These are phyloP conservation scores for Agelastica alni DNA, from an alignment of 2,888 invertebrate species.

Conservation along the genomic window DNA sequence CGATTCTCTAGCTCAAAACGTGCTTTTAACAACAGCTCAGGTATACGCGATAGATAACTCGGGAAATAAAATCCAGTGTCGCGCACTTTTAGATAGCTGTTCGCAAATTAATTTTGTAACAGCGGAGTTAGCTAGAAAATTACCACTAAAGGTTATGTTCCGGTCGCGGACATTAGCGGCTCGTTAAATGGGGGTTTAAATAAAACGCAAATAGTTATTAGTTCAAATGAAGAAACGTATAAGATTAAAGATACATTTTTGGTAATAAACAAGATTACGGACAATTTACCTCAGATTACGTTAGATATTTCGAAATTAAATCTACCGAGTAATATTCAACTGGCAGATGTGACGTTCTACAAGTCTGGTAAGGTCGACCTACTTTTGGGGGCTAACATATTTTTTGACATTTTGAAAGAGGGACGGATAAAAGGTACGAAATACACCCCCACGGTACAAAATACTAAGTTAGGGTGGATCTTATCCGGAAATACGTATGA, in stretches of 20 bases:
- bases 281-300: neutral
- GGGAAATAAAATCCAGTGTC: neutral
- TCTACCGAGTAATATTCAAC: neutral
- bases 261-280: neutral
- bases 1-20: too few relatives aligned
- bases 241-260: neutral
- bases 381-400: neutral
- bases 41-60: neutral
- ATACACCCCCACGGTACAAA: neutral
- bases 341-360: neutral
- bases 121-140: neutral
- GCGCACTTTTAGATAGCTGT: too few relatives aligned
- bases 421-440: neutral
- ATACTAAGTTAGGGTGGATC: conserved; percentile 1
- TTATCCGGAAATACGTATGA: neutral
- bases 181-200: neutral
- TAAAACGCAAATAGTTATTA: neutral
- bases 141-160: neutral
- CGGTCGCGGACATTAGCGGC: neutral
- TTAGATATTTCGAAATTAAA: neutral
- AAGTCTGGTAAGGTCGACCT: neutral
- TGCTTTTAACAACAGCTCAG: neutral
- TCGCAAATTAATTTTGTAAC: neutral
- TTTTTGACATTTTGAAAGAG: neutral
- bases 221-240: neutral